Evolutionary conservation across 2,888 invertebrate species (phyloP).

Genomic region (Anodontia alba): DNA sequence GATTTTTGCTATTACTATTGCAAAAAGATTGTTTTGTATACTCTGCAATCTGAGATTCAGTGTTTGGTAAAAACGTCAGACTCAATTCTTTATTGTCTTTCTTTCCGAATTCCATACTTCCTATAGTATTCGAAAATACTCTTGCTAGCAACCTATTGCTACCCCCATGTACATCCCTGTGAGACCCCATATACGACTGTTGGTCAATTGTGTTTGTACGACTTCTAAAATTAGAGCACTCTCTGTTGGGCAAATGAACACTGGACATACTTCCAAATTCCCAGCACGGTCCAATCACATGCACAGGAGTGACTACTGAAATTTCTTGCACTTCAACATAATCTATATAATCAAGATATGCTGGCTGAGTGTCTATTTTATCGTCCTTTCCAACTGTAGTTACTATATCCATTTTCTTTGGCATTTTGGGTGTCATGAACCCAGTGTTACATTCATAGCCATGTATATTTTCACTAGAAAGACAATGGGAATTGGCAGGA

Average conservation of each 20-base stretch:
- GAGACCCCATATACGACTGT: slow-evolving; percentile 11
- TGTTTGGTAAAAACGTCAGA: not conserved
- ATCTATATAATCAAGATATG: not conserved
- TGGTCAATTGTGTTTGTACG: slow-evolving; percentile 27
- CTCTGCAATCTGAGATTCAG: not conserved
- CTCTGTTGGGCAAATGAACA: slow-evolving; percentile 27
- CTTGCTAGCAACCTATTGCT: slow-evolving; percentile 29
- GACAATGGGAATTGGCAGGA: not conserved
- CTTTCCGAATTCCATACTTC: slow-evolving; percentile 25
- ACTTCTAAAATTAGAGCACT: slow-evolving; percentile 20
- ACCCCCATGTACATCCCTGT: not conserved
- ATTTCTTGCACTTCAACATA: slow-evolving; percentile 9
- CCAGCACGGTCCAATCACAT: slow-evolving; percentile 55
- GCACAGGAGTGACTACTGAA: slow-evolving; percentile 21
- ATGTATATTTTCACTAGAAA: not conserved
- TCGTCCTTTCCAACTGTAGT: not conserved
- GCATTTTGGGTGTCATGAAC: not conserved
- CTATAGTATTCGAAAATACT: slow-evolving; percentile 31
- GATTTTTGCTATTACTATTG: slow-evolving; percentile 74
- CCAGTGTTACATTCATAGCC: not conserved
- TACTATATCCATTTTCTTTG: not conserved
- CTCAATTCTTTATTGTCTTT: not conserved
- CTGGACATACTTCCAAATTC: slow-evolving; percentile 63
- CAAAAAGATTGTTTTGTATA: not conserved
- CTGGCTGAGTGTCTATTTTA: not conserved